phyloP scores from a whole-genome alignment of 2,888 invertebrate genomes.

The Gortyna flavago region DNA sequence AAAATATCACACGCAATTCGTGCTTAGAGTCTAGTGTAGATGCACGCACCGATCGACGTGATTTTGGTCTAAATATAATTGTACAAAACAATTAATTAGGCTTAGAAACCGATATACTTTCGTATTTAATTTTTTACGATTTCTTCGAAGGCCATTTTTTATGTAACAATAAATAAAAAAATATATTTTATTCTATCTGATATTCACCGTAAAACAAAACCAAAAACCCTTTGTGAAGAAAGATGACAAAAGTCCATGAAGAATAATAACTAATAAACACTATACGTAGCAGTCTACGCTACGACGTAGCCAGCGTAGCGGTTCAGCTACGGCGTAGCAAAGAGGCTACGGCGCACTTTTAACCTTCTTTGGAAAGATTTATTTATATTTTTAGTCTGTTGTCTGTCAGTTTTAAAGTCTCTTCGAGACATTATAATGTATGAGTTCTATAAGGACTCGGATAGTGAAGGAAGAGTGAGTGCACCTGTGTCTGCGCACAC shows the following conservation, averaged over 20 bases:
- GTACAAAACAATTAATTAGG: not conserved
- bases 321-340: slow-evolving; percentile 42
- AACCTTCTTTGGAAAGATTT: not conserved
- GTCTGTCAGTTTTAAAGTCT: too few relatives aligned
- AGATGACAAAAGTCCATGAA: not conserved
- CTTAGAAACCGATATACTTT: not conserved
- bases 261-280: not conserved
- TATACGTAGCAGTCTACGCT: not conserved
- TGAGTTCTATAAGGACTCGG: not conserved
- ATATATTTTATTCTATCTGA: not conserved
- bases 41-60: slow-evolving; percentile 24
- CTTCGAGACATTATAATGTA: not conserved
- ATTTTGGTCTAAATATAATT: not conserved
- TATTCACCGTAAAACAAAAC: not conserved
- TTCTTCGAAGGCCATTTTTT: not conserved
- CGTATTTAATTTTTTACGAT: not conserved
- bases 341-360: slow-evolving; percentile 15
- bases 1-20: slow-evolving; percentile 30
- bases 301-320: slow-evolving; percentile 33
- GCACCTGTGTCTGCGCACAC: not conserved
- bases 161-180: not conserved
- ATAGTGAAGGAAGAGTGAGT: not conserved
- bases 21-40: slow-evolving; percentile 11
- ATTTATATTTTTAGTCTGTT: too few relatives aligned
- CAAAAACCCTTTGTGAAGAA: not conserved